Conservation (phyloP, 1,140 invertebrate species). For the Drosophila simulans region DNA sequence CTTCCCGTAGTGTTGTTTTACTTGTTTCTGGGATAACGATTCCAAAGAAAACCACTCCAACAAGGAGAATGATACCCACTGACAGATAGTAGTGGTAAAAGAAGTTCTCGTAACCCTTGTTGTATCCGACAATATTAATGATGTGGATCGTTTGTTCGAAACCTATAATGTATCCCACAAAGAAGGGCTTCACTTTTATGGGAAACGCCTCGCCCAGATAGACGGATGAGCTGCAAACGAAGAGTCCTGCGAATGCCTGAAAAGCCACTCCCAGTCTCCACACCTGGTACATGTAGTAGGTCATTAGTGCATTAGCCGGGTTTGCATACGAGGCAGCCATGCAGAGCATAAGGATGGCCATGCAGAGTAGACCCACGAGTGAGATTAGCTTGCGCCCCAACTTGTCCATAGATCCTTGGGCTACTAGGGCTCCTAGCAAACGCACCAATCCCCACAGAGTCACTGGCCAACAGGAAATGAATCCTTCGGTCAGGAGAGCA, state of each 20-base stretch:
- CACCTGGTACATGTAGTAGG: slow-evolving; percentile 50
- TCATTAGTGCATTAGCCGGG: not conserved
- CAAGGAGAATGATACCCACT: slow-evolving; percentile 58
- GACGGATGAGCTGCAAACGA: slow-evolving; percentile 49
- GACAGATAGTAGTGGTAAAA: slow-evolving; percentile 55
- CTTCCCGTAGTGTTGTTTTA: slow-evolving; percentile 49
- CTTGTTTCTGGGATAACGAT: slow-evolving; percentile 57
- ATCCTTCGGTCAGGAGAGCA: slow-evolving; percentile 13
- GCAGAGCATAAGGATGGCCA: slow-evolving; percentile 60
- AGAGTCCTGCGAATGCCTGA: slow-evolving; percentile 70
- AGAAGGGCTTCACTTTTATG: slow-evolving; percentile 53
- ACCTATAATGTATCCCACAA: slow-evolving; percentile 48
- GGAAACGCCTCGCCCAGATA: slow-evolving; percentile 73
- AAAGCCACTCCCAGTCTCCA: slow-evolving; percentile 50
- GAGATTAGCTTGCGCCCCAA: slow-evolving; percentile 59
- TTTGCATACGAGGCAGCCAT: slow-evolving; percentile 57
- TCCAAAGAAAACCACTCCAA: slow-evolving; percentile 40
- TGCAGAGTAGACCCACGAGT: slow-evolving; percentile 49
- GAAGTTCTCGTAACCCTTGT: not conserved
- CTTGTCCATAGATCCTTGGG: slow-evolving; percentile 40
- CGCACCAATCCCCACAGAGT: slow-evolving; percentile 54
- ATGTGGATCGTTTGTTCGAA: slow-evolving; percentile 65
- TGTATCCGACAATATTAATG: slow-evolving; percentile 53
- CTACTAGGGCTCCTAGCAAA: slow-evolving; percentile 40
- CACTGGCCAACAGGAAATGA: slow-evolving; percentile 53